These are phyloP conservation scores for Nasonovia ribisnigri DNA, from an alignment of 2,888 invertebrate species.

Conservation along the genomic window DNA sequence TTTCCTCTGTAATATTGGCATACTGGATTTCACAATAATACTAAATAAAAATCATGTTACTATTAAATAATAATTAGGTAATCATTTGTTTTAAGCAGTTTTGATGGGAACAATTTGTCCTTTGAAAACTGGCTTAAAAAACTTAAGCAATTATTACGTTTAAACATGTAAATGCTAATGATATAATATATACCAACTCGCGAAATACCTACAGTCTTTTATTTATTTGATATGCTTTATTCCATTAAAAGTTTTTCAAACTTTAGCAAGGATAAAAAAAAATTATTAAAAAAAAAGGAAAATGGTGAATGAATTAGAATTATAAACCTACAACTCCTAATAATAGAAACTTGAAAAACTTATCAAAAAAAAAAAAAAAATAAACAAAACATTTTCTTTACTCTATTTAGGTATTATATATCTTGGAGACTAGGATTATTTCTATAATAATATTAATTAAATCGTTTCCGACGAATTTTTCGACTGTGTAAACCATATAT, in stretches of 20 bases:
- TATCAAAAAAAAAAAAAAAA: neutral
- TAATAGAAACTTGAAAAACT: slow-evolving; percentile 6
- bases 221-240: slow-evolving; percentile 21
- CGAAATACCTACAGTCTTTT: slow-evolving; percentile 21
- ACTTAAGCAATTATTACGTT: slow-evolving; percentile 39
- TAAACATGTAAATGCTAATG: slow-evolving; percentile 48
- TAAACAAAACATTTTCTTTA: neutral
- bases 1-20: neutral
- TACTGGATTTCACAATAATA: neutral
- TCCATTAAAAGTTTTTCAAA: slow-evolving; percentile 44
- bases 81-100: neutral
- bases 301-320: slow-evolving; percentile 4
- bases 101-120: slow-evolving; percentile 5
- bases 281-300: slow-evolving; percentile 31
- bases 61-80: neutral
- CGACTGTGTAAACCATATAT: neutral
- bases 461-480: neutral
- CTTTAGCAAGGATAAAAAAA: neutral
- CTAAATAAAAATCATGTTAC: neutral
- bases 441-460: neutral
- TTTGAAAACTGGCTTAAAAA: neutral
- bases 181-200: slow-evolving; percentile 14
- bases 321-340: neutral
- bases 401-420: neutral
- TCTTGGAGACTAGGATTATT: neutral